phyloP scores from a whole-genome alignment of 2,888 invertebrate species.

The Harpalus rubripes region DNA sequence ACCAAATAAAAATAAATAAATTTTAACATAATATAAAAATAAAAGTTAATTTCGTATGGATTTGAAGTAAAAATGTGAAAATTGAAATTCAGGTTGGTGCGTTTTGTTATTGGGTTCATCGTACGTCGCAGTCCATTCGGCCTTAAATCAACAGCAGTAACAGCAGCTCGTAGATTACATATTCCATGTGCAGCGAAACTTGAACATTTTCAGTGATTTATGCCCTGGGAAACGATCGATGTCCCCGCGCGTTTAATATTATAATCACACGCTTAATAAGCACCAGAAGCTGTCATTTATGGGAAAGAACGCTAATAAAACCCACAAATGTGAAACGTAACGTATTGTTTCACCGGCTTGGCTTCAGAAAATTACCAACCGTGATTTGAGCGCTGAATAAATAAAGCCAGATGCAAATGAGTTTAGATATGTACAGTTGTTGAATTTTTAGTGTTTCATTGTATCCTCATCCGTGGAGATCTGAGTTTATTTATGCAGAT shows the following conservation, averaged over 20 bases:
- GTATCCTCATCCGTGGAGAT: constrained; percentile 67
- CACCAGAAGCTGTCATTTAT: constrained; percentile 71
- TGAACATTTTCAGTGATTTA: constrained; percentile 33
- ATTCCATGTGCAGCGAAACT: constrained; percentile 49
- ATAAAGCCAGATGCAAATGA: constrained; percentile 67
- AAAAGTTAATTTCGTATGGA: not conserved
- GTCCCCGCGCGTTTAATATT: constrained; percentile 60
- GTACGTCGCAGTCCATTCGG: not conserved
- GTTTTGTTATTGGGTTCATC: constrained; percentile 40
- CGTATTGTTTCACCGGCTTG: constrained; percentile 66
- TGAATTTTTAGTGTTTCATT: constrained; percentile 70
- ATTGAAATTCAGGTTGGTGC: not conserved
- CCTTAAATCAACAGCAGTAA: constrained; percentile 31
- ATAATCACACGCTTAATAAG: constrained; percentile 72
- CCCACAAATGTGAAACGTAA: constrained; percentile 64
- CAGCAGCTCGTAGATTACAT: constrained; percentile 18
- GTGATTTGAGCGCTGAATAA: constrained; percentile 66
- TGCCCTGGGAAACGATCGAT: constrained; percentile 46
- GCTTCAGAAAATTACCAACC: constrained; percentile 55
- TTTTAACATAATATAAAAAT: too few species aligned
- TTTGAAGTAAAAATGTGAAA: not conserved
- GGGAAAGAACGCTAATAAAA: constrained; percentile 71
- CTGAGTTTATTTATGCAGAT: constrained; percentile 54
- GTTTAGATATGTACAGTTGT: constrained; percentile 67
- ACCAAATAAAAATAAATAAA: too few species aligned